Base-by-base conservation (phyloP, 2,797 vertebrate species). In the Hypotaenidia okinawae region DNA sequence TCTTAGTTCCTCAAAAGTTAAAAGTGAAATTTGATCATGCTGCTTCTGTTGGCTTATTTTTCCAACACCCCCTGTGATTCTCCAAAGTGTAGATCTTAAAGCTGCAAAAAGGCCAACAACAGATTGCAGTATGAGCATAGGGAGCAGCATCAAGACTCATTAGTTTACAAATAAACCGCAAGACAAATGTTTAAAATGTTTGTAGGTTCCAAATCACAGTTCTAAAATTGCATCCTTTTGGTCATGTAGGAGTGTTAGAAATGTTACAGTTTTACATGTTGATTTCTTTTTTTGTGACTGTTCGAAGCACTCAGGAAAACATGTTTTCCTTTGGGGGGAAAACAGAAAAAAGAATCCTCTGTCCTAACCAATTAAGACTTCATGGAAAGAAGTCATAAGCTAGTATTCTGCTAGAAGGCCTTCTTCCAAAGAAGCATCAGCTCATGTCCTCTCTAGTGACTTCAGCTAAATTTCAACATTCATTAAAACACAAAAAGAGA, bases 181-280 rank as follows among this genome's bases (percentile, higher is more conserved):
- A 94, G 93, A 94, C 91, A 96, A 96, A 96, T 95, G 88, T 77
- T 89, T 96, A 95, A 96, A 96, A 96, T 94, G 80, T 77, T 87
- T 94, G 91, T 93, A 97, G 94, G 95, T 96, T 96, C 95, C 94
- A 96, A 97, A 96, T 96, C 92, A 88, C 94, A 93, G 93, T 94
- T 95, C 89, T 95, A 94, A 96, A 96, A 96, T 95, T 95, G 92
- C 91, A 97, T 94, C 92, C 90, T 95, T 96, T 94, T 95, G 93
- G 94, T 94, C 92, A 90, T 95, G 91, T 94, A 93, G 94, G 94
- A 96, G 91, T 69, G 84, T 88, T 95, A 95, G 92, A 91, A 95
- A 92, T 93, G 93, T 91, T 95, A 80, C 90, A 73, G 85, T 79
- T 97, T 84, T 88, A 73, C 89, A 91, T 93, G 64, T 52, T 89